phyloP scores from a whole-genome alignment of 2,113 vertebrate genomes.

The Gorsachius goisagi region DNA sequence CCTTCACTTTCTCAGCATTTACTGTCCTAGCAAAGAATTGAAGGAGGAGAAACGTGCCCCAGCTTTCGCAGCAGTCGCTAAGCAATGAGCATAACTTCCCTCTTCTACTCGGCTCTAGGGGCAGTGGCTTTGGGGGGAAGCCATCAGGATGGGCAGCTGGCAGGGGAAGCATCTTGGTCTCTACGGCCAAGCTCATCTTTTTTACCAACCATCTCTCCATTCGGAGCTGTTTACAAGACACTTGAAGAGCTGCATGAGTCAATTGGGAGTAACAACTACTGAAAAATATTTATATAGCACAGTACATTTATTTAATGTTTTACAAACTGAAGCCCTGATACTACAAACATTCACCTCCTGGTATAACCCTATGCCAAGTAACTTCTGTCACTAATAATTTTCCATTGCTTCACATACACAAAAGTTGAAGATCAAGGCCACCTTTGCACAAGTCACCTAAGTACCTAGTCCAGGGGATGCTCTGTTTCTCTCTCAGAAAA shows the following conservation, averaged over 20 bases:
- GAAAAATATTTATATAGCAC: neutral
- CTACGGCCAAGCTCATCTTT: neutral
- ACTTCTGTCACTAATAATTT: neutral
- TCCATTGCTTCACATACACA: neutral
- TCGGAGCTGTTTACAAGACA: neutral
- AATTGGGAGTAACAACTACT: neutral
- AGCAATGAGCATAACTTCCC: neutral
- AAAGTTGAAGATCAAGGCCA: neutral
- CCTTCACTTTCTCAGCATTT: neutral
- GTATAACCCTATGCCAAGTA: neutral
- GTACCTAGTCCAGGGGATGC: neutral
- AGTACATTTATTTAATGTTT: constrained; percentile 13
- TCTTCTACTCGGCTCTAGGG: neutral
- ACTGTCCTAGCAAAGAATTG: neutral
- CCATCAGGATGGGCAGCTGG: neutral
- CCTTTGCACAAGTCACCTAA: neutral
- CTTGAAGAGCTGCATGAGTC: neutral
- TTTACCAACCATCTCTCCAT: neutral
- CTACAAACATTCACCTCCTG: neutral
- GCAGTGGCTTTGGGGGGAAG: neutral
- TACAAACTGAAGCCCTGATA: neutral
- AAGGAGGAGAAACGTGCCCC: neutral
- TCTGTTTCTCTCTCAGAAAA: neutral
- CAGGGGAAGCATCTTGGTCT: neutral
- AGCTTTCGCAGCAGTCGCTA: rapidly evolving